A percentile compares a stretch with the other conserved stretches of the same genome.
Conservation (phyloP, 1,140 invertebrate genomes). For the Galleria mellonella region DNA sequence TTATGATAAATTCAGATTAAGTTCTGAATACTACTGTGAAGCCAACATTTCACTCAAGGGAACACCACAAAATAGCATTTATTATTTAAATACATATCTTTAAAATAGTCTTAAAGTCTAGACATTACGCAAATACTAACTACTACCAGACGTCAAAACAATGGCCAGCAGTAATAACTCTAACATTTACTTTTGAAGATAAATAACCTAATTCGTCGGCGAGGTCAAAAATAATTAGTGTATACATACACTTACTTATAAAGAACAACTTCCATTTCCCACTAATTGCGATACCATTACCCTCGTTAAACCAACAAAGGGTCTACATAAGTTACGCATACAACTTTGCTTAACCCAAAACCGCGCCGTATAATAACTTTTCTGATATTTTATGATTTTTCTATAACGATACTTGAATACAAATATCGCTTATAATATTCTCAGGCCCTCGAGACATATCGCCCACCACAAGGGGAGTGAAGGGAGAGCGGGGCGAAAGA, state of each 20-base stretch:
- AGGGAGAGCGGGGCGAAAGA: conserved; percentile 47
- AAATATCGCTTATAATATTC: conserved; percentile 37
- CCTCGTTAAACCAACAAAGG: too few species aligned
- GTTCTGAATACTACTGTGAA: too few species aligned
- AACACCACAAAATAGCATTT: too few species aligned
- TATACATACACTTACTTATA: conserved; percentile 13
- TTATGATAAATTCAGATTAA: too few species aligned
- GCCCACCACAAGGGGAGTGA: conserved; percentile 19
- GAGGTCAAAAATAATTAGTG: conserved; percentile 18
- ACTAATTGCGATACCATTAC: conserved; percentile 6
- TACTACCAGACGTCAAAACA: too few species aligned
- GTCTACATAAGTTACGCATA: too few species aligned
- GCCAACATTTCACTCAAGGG: too few species aligned
- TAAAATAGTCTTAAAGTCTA: too few species aligned
- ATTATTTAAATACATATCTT: too few species aligned
- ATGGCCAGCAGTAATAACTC: too few species aligned
- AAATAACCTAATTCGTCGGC: conserved; percentile 9
- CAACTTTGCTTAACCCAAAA: conserved; percentile 11
- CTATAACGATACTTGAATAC: conserved; percentile 31
- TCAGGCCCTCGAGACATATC: conserved; percentile 37
- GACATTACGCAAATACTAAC: too few species aligned
- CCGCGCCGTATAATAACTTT: conserved; percentile 19
- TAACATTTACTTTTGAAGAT: conserved; percentile 1
- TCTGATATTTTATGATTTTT: conserved; percentile 35
- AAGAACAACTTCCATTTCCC: conserved; percentile 14